These are phyloP conservation scores for Euschistus heros DNA, from an alignment of 1,140 invertebrate genomes.

Conservation along the genomic window DNA sequence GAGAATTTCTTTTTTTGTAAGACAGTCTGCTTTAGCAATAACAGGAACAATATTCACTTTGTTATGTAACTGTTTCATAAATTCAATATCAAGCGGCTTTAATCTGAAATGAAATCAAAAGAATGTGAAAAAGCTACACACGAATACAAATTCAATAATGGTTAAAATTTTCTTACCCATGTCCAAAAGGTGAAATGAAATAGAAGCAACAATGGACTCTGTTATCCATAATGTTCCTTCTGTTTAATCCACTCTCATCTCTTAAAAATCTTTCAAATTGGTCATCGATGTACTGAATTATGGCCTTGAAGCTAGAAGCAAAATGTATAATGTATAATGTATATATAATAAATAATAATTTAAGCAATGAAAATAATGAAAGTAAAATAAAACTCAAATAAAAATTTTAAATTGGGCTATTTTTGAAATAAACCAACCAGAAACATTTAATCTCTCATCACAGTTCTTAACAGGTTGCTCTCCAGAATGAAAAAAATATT, in stretches of 20 bases:
- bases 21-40: conserved; percentile 95
- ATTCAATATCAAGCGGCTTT: conserved; percentile 88
- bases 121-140: not conserved
- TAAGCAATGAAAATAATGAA: too few species aligned
- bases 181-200: conserved; percentile 97
- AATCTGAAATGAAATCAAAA: conserved; percentile 40
- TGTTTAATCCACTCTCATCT: conserved; percentile 83
- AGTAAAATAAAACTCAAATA: too few species aligned
- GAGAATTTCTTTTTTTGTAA: conserved; percentile 89
- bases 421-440: too few species aligned
- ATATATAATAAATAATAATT: conserved; percentile 4
- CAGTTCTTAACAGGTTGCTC: too few species aligned
- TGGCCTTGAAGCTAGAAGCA: conserved; percentile 63
- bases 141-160: not conserved
- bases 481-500: too few species aligned
- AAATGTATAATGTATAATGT: conserved; percentile 28
- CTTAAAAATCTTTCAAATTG: conserved; percentile 85
- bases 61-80: conserved; percentile 96
- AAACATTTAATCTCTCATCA: too few species aligned
- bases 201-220: conserved; percentile 96
- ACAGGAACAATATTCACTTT: conserved; percentile 99
- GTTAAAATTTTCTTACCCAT: conserved; percentile 53
- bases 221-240: conserved; percentile 85
- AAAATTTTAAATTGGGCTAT: not conserved
- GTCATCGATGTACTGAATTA: conserved; percentile 87